Conservation (phyloP, 92 coral and sea anemone genomes). For the Muricea muricata region DNA sequence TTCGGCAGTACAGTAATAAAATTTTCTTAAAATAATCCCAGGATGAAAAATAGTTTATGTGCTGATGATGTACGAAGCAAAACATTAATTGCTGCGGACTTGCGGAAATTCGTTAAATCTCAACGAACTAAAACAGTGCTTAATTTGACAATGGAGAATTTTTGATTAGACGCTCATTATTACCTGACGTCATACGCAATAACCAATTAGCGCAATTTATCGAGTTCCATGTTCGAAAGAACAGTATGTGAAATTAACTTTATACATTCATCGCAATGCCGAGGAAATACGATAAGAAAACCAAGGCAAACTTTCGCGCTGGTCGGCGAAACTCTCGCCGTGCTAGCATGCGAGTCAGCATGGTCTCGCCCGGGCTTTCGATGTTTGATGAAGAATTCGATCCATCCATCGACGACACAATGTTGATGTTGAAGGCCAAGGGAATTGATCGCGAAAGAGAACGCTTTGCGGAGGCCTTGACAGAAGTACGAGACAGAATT, state of each 20-base stretch:
- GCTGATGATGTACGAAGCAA: no score
- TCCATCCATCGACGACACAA: constrained; percentile 28
- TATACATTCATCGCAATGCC: constrained; percentile 9
- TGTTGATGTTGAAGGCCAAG: constrained; percentile 29
- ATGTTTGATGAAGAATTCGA: constrained; percentile 23
- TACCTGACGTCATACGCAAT: constrained; percentile 25
- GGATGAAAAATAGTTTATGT: no score
- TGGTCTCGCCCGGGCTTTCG: constrained; percentile 23
- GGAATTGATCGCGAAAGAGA: constrained; percentile 38
- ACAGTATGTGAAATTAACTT: not conserved
- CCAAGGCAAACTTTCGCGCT: constrained; percentile 27
- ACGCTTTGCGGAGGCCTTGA: constrained; percentile 34
- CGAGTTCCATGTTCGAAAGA: not conserved
- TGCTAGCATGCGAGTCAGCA: constrained; percentile 10
- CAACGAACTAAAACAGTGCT: no score
- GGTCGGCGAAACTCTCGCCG: constrained; percentile 32
- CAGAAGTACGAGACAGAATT: constrained; percentile 35
- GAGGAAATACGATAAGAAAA: constrained; percentile 47
- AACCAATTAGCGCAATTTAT: constrained; percentile 1
- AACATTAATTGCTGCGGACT: no score
- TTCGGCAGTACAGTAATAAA: no score
- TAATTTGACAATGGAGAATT: no score
- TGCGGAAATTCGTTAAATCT: no score
- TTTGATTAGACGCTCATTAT: not conserved
- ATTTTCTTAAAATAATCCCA: no score